Evolutionary conservation across 2,888 invertebrate genomes (phyloP), one percentile per base, ranked within the genome.

Genomic region (Electrophaes corylata): DNA sequence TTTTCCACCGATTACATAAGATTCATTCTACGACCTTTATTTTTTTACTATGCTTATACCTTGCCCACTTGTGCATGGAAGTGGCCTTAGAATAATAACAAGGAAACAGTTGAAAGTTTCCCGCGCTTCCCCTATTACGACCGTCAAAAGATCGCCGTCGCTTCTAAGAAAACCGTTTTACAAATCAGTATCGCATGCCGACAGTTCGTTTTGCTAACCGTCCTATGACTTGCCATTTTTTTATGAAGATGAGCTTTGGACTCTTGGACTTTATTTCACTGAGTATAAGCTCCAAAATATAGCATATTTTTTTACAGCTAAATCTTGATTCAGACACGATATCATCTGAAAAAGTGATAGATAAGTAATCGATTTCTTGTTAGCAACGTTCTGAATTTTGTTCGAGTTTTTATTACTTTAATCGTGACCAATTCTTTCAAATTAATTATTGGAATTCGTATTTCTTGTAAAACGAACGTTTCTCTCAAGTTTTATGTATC

Each of bases 161-260:
- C 19, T 11, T 19, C 14, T 14, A 29, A 8, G 19, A 40, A 14
- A 40, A 11, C 6, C 8, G 16, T 3, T 54, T 20, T 53, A 57
- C 49, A 64, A 67, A 65, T 64, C 65, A 61, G 61, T 63, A 72
- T 71, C 66, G 62, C 67, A 62, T 62, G 70, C 65, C 63, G 52
- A 64, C 66, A 68, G 67, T 64, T 64, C 66, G 56, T 67, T 65
- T 72, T 71, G 76, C 76, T 85, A 84, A 84, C 84, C 79, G 75
- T 69, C 69, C 72, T 71, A 82, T 82, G 84, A 84, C 83, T 77
- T 65, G 78, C 75, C 65, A 68, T 85, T 88, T 86, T 87, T 86
- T 86, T 75, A 70, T 11, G 33, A 16, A 2, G 37, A 45, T 14
- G 14, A 37, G 20, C 10, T 47, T 20, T 35, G 4, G 20, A 10